These are phyloP conservation scores for Lasioglossum zephyrum DNA, from an alignment of 2,888 invertebrate genomes.

Conservation along the genomic window DNA sequence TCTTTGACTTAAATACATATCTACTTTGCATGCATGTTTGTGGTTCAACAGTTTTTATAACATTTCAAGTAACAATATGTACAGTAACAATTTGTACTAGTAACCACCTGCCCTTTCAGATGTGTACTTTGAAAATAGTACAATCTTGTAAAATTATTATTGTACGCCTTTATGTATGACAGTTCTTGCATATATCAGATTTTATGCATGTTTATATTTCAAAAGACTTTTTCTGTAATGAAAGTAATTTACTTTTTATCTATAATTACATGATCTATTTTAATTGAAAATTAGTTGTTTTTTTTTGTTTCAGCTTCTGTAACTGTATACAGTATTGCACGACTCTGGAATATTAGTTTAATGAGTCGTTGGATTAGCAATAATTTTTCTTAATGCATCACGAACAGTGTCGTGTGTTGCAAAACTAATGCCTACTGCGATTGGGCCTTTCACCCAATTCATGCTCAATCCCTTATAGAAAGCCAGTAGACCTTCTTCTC, in stretches of 20 bases:
- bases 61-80: conserved; percentile 64
- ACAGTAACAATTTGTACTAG: conserved; percentile 75
- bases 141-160: conserved; percentile 19
- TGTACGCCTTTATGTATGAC: neutral
- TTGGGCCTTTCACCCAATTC: conserved; percentile 99
- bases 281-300: conserved; percentile 27
- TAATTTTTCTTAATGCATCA: conserved; percentile 85
- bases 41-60: conserved; percentile 62
- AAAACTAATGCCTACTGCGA: conserved; percentile 97
- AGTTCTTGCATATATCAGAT: conserved; percentile 18
- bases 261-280: conserved; percentile 31
- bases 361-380: conserved; percentile 29
- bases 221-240: conserved; percentile 23
- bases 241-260: conserved; percentile 39
- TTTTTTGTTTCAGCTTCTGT: conserved; percentile 14
- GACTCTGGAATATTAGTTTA: conserved; percentile 29
- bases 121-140: conserved; percentile 49
- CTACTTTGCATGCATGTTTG: conserved; percentile 41
- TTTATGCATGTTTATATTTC: conserved; percentile 26
- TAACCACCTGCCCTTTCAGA: conserved; percentile 35
- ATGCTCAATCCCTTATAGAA: conserved; percentile 99
- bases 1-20: conserved; percentile 33
- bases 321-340: conserved; percentile 11
- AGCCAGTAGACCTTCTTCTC: conserved; percentile 95
- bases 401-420: conserved; percentile 95